phyloP scores from a whole-genome alignment of 53 echinoderm and acorn worm genomes.

The Mesocentrotus franciscanus region DNA sequence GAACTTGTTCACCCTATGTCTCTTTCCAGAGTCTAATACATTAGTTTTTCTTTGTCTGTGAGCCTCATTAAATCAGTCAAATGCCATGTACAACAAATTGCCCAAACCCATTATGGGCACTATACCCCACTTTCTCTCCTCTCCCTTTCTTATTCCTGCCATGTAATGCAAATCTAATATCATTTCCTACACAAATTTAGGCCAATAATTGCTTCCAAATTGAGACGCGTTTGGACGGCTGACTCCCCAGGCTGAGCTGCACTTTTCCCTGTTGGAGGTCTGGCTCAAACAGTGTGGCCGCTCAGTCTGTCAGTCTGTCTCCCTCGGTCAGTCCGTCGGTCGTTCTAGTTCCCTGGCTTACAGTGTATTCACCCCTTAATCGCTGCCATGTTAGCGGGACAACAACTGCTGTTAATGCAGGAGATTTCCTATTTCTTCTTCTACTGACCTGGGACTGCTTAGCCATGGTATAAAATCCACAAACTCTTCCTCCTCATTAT shows the following conservation, averaged over 20 bases:
- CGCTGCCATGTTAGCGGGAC: conserved; percentile 18
- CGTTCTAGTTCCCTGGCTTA: conserved; percentile 58
- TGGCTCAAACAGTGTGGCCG: background rate
- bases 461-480: background rate
- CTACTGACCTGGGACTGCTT: background rate
- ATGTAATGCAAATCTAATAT: conserved; percentile 57
- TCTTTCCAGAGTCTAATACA: background rate
- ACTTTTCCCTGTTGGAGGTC: conserved; percentile 52
- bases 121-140: conserved; percentile 16
- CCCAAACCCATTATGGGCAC: conserved; percentile 6
- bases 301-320: background rate
- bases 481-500: background rate
- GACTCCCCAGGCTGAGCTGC: conserved; percentile 44
- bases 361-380: conserved; percentile 42
- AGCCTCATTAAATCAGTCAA: background rate
- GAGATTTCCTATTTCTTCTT: conserved; percentile 28
- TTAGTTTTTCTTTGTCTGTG: conserved; percentile 6
- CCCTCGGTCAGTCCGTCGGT: background rate
- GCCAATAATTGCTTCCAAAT: conserved; percentile 62
- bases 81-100: conserved; percentile 17
- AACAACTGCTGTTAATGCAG: conserved; percentile 52
- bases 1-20: conserved; percentile 6
- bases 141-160: conserved; percentile 2
- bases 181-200: conserved; percentile 60
- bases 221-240: conserved; percentile 46